Evolutionary conservation across 2,888 invertebrate genomes (phyloP), one percentile per base, ranked within the genome.

Genomic region (Drosophila anceps): DNA sequence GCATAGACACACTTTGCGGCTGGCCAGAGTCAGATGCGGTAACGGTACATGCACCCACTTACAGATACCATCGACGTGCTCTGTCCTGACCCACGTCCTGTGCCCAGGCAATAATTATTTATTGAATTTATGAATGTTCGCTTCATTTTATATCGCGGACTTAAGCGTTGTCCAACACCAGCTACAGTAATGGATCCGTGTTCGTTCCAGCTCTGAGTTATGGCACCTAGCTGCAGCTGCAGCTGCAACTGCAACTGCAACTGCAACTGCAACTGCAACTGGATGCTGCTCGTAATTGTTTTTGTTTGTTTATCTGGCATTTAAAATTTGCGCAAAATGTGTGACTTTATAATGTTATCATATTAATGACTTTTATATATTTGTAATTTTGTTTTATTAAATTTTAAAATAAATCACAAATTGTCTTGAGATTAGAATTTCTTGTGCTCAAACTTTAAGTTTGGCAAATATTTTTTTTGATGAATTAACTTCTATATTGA

Each of bases 51-150:
- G 24, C 62, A 67, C 57, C 66, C 65, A 73, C 77, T 18, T 55
- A 29, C 61, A 54, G 77, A 64, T 62, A 76, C 54, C 69, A 58
- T 54, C 54, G 44, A 37, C 54, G 63, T 54, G 57, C 73, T 61
- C 69, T 73, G 73, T 67, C 69, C 73, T 73, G 70, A 41, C 48
- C 60, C 59, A 33, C 12, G 54, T 37, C 54, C 65, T 31, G 20
- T 7, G 24, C 5, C 35, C 20, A 27, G 31, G 91, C 81, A 86
- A 84, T 90, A 91, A 91, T 91, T 91, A 91, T 91, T 91, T 91
- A 91, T 91, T 90, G 91, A 91, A 87, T 91, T 91, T 81, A 89
- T 91, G 83, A 75, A 79, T 81, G 74, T 70, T 73, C 79, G 81
- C 77, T 84, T 76, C 74, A 76, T 81, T 84, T 83, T 82, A 81